Base-by-base conservation (phyloP, 2,888 invertebrate species). In the Anorthoa munda region DNA sequence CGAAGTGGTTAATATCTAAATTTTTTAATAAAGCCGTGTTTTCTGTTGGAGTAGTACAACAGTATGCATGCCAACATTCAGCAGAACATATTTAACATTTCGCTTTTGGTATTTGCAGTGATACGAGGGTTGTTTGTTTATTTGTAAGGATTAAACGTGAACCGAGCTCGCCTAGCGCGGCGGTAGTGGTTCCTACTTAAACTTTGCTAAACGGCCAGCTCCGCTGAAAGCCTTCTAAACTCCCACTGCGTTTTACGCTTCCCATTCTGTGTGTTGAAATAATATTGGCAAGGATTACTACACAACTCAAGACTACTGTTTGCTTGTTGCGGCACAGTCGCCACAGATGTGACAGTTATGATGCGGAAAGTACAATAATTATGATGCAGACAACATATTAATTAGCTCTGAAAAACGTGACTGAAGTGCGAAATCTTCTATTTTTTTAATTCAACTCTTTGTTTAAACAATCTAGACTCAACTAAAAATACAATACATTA, bases 171-270 rank as follows among this genome's bases (percentile, higher is more conserved):
- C 90, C 90, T 90, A 92, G 89, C 89, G 89, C 84, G 86, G 89
- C 87, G 86, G 90, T 88, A 89, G 89, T 88, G 89, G 88, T 86
- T 90, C 83, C 91, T 93, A 92, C 94, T 95, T 94, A 94, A 94
- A 95, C 91, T 95, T 95, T 90, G 88, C 93, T 94, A 93, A 94
- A 94, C 91, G 93, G 91, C 90, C 92, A 91, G 93, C 90, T 90
- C 89, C 89, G 89, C 88, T 92, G 91, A 93, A 94, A 94, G 92
- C 94, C 92, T 92, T 91, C 91, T 90, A 91, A 94, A 93, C 91
- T 93, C 90, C 84, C 87, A 79, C 92, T 89, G 90, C 90, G 89
- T 91, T 93, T 91, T 88, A 86, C 81, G 88, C 86, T 90, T 88
- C 83, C 87, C 87, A 90, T 92, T 92, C 90, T 91, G 88, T 90